Base-by-base conservation (phyloP, 35 echinoderm and acorn worm genomes). In the Hemicentrotus pulcherrimus region DNA sequence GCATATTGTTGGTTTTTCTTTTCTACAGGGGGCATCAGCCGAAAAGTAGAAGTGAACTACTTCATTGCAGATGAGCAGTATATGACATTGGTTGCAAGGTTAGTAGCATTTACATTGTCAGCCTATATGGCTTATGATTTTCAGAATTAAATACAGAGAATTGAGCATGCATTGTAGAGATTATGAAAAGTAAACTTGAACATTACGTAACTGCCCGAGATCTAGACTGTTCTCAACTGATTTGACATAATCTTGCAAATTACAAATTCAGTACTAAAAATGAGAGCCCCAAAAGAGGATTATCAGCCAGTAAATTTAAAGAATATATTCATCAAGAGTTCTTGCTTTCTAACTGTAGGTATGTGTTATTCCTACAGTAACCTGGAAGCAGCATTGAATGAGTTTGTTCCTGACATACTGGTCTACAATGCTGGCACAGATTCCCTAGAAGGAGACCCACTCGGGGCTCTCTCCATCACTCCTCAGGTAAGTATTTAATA, bases 361-460 rank as follows among this genome's bases (percentile, higher is more conserved):
- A 12, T 95, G 94, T 95, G 1, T 97, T 95, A 4, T 91, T 95
- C 50, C 85, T 92, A 2, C 61, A 99, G 98, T 31, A 95, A 99
- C 90, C 88, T 99, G 22, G 91, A 94, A 41, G 46, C 86, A 60
- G 97, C 98, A 14, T 55, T 99, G 60, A 94, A 96, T 46, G 98
- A 99, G 90, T 99, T 99, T 88, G 92, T 65, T 58, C 98, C 97
- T 0, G 98, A 99, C 58, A 94, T 99, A 11, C 94, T 99, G n/a
- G 94, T 99, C 31, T 99, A 99, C 96, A 99, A 99, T 96, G 98
- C 98, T 31, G 98, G 98, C 2, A 99, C 98, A 91, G 98, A 97
- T 59, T 96, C 96, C 15, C 86, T 99, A 31, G 92, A 95, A 88
- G 98, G 97, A 11, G 97, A 97, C 59, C 97, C 96, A 31, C 46